These are phyloP conservation scores for Caenorhabditis tropicalis DNA, from an alignment of 1,140 invertebrate genomes.

Conservation along the genomic window DNA sequence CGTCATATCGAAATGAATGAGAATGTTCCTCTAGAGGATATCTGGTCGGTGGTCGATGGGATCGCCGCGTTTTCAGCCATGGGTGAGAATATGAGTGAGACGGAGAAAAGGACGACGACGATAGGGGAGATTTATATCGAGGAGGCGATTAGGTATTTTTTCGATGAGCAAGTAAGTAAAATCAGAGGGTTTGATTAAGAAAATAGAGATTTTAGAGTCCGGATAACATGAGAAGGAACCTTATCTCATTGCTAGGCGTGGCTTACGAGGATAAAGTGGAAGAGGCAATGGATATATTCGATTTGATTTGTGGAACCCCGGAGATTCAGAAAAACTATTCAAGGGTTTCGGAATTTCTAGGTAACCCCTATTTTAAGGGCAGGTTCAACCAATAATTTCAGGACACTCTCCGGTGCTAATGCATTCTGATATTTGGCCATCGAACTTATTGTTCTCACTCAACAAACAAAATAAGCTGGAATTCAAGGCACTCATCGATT, in stretches of 20 bases:
- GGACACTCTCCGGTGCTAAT: background rate
- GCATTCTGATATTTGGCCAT: slow-evolving; percentile 34
- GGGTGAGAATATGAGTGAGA: slow-evolving; percentile 9
- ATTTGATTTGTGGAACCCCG: background rate
- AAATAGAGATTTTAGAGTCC: background rate
- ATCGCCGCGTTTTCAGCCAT: slow-evolving; percentile 23
- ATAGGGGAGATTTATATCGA: background rate
- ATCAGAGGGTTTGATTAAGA: background rate
- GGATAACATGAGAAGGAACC: background rate
- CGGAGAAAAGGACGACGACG: background rate
- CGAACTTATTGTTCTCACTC: background rate
- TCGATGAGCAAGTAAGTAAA: background rate
- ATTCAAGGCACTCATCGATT: slow-evolving; percentile 25
- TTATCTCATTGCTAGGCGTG: background rate
- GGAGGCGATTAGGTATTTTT: background rate
- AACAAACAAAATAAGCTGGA: background rate
- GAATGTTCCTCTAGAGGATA: background rate
- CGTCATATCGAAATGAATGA: slow-evolving; percentile 8
- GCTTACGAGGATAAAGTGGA: slow-evolving; percentile 3
- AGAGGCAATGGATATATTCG: slow-evolving; percentile 25
- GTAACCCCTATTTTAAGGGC: too few relatives aligned
- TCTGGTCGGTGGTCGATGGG: slow-evolving; percentile 10
- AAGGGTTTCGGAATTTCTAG: background rate
- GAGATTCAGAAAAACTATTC: slow-evolving; percentile 15
- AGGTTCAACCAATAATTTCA: background rate